phyloP scores from a whole-genome alignment of 2,797 vertebrate species.

The Myotis vivesi region DNA sequence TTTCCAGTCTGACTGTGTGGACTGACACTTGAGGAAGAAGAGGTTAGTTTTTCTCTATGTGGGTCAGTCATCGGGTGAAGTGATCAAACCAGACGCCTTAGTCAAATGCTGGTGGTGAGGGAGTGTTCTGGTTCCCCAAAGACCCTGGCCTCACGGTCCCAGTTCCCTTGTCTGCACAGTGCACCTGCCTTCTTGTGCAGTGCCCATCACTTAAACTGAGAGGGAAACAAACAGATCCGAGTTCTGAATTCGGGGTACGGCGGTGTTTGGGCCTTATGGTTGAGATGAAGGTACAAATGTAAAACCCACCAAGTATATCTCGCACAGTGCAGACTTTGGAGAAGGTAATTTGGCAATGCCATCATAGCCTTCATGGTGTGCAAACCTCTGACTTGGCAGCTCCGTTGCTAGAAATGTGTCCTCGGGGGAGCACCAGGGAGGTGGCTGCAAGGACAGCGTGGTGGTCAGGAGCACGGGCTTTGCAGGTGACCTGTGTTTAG shows the following conservation, averaged over 20 bases:
- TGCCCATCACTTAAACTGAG: too few relatives aligned
- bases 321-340: neutral
- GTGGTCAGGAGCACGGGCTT: neutral
- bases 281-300: neutral
- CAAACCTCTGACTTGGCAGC: neutral
- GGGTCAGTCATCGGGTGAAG: neutral
- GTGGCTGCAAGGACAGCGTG: rapidly evolving
- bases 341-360: too few relatives aligned
- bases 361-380: rapidly evolving
- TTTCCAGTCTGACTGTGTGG: neutral
- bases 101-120: neutral
- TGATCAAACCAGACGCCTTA: rapidly evolving
- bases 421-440: neutral
- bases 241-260: too few relatives aligned
- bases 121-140: too few relatives aligned
- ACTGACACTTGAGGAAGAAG: neutral
- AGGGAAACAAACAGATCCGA: too few relatives aligned
- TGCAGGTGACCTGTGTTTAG: too few relatives aligned
- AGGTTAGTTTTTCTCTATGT: neutral
- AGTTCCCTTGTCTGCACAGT: too few relatives aligned
- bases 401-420: neutral
- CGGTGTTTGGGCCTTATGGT: neutral
- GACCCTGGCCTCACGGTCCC: neutral
- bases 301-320: rapidly evolving
- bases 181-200: neutral